These are phyloP conservation scores for Molossus alvarezi DNA, from an alignment of 2,797 vertebrate genomes.

Conservation along the genomic window DNA sequence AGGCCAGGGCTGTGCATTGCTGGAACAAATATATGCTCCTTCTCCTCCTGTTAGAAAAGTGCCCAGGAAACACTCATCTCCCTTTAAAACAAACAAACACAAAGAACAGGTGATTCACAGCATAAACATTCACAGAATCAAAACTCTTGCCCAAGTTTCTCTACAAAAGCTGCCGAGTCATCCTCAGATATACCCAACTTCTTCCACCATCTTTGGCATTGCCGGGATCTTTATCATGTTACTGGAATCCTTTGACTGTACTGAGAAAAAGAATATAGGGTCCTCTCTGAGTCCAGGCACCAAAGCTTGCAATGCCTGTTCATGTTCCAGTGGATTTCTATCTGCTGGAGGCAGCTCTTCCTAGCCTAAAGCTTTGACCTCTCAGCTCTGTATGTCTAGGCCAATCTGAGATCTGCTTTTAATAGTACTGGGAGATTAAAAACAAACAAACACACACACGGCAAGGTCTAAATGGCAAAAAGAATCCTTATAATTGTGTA, in stretches of 20 bases:
- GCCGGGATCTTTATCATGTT: constrained; percentile 3
- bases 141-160: background rate
- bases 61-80: constrained; percentile 94
- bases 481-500: constrained; percentile 37
- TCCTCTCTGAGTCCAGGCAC: background rate
- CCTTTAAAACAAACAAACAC: constrained; percentile 84
- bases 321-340: background rate
- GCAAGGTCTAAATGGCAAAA: constrained; percentile 16
- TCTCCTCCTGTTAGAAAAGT: constrained; percentile 92
- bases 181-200: background rate
- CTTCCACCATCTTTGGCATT: background rate
- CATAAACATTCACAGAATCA: constrained; percentile 47
- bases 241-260: background rate
- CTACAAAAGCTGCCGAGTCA: constrained; percentile 52
- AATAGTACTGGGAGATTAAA: constrained; percentile 4
- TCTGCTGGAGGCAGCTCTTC: background rate
- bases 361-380: background rate
- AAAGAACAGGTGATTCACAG: constrained; percentile 51
- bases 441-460: background rate
- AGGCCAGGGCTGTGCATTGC: constrained; percentile 92
- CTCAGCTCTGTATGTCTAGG: background rate
- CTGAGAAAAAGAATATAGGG: constrained; percentile 47
- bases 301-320: background rate
- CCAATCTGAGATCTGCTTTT: constrained; percentile 34
- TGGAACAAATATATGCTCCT: constrained; percentile 93